A percentile compares a stretch with the other conserved stretches of the same genome.
Conservation (phyloP, 2,888 invertebrate genomes). For the Caenorhabditis sp. region DNA sequence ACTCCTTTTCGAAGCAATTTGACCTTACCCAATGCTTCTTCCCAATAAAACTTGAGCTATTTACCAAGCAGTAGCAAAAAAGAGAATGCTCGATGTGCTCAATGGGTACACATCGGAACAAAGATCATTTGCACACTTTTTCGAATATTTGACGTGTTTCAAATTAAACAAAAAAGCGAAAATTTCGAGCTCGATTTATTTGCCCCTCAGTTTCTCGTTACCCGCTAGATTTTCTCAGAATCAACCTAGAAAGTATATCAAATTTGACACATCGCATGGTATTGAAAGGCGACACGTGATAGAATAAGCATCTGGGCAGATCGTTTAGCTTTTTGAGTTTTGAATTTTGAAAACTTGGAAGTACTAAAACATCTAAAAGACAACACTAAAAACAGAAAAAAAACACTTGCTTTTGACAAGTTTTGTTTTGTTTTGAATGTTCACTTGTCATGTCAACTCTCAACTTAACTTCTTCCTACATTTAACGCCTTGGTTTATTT, state of each 20-base stretch:
- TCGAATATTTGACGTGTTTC: slow-evolving; percentile 60
- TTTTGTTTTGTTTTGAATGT: background rate
- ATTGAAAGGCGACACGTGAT: no score
- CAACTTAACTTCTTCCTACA: slow-evolving; percentile 12
- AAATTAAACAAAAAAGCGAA: slow-evolving; percentile 61
- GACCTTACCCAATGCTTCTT: background rate
- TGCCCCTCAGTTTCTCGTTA: background rate
- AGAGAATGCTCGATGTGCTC: slow-evolving; percentile 48
- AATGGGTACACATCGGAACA: slow-evolving; percentile 57
- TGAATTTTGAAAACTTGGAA: no score
- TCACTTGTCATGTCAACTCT: background rate
- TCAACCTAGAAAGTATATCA: background rate
- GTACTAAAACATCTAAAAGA: no score
- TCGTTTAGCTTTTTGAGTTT: no score
- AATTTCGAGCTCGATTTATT: slow-evolving; percentile 10
- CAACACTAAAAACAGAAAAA: no score
- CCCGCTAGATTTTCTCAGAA: background rate
- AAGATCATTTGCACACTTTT: slow-evolving; percentile 59
- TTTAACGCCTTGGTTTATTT: slow-evolving; percentile 22
- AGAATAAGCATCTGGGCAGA: no score
- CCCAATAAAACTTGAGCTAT: slow-evolving; percentile 30
- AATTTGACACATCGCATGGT: no score
- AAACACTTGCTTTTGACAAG: background rate
- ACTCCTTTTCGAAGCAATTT: background rate
- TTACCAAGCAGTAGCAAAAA: slow-evolving; percentile 29